Percentiles rank a stretch among this genome's conserved stretches.
Conservation (phyloP, 2,113 vertebrate species). For the Plectropomus leopardus region DNA sequence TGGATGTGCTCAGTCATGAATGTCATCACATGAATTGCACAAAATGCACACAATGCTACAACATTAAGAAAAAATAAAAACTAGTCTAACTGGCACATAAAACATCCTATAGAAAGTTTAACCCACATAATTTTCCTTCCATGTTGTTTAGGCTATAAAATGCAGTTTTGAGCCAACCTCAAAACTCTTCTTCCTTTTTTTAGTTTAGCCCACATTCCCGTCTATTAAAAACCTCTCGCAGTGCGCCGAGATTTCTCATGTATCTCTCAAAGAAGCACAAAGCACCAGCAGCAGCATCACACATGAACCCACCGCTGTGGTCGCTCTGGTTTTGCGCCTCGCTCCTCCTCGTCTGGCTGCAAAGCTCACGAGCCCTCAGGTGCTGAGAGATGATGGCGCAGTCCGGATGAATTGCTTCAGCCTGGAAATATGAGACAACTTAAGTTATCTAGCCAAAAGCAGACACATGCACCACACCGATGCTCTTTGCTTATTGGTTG, state of each 20-base stretch:
- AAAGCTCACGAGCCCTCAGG: slow-evolving; percentile 78
- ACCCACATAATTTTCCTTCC: neutral
- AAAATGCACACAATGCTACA: neutral
- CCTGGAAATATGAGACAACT: slow-evolving; percentile 62
- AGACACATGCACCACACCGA: neutral
- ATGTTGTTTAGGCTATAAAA: neutral
- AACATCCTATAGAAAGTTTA: neutral
- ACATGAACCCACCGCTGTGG: slow-evolving; percentile 65
- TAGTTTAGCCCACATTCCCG: neutral
- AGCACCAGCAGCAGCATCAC: neutral
- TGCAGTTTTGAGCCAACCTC: neutral
- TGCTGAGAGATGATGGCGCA: slow-evolving; percentile 84
- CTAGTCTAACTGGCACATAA: too few relatives aligned
- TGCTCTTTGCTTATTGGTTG: neutral
- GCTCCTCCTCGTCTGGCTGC: slow-evolving; percentile 74
- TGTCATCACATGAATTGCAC: neutral
- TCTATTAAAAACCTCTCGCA: slow-evolving; percentile 29
- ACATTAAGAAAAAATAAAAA: too few relatives aligned
- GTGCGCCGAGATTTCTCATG: neutral
- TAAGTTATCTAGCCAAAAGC: slow-evolving; percentile 12
- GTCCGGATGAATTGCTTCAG: slow-evolving; percentile 82
- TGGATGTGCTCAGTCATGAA: too few relatives aligned
- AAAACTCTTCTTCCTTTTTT: neutral
- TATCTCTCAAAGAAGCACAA: neutral
- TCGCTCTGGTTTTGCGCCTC: slow-evolving; percentile 76